Conservation (phyloP, 2,113 vertebrate genomes). For the Balaenoptera acutorostrata region DNA sequence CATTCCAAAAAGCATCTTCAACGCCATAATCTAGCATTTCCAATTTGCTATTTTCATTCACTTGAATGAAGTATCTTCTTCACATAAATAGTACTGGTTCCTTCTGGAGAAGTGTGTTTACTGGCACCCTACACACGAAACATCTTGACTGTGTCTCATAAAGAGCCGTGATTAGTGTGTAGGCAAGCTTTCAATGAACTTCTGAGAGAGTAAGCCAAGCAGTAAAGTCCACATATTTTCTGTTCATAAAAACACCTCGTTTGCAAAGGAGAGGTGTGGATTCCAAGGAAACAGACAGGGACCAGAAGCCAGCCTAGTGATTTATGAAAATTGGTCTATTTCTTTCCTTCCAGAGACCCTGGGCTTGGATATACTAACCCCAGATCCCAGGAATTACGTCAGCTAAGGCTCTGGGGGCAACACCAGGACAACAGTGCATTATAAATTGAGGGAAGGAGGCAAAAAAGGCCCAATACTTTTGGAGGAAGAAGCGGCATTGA, state of each 20-base stretch:
- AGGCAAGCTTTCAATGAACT: constrained; percentile 45
- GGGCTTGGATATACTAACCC: background rate
- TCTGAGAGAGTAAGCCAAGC: background rate
- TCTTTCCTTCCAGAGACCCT: background rate
- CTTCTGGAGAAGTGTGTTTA: constrained; percentile 29
- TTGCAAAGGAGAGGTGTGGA: background rate
- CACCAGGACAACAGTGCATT: background rate
- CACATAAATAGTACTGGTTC: background rate
- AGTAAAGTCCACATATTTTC: background rate
- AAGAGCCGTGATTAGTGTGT: constrained; percentile 25
- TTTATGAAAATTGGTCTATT: background rate
- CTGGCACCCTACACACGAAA: constrained; percentile 37
- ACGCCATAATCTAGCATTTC: background rate
- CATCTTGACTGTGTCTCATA: constrained; percentile 27
- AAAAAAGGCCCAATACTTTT: background rate
- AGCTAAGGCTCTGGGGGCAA: background rate
- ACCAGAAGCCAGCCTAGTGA: background rate
- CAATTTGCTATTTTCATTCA: constrained; percentile 35
- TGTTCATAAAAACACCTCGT: background rate
- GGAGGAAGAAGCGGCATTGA: constrained; percentile 32
- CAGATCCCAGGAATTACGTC: rapidly evolving
- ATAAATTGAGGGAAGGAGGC: background rate
- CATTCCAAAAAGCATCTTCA: background rate
- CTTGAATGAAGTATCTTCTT: constrained; percentile 56
- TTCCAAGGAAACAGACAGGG: background rate